Conservation (phyloP, 2,113 vertebrate genomes). For the Cyanoliseus patagonus region DNA sequence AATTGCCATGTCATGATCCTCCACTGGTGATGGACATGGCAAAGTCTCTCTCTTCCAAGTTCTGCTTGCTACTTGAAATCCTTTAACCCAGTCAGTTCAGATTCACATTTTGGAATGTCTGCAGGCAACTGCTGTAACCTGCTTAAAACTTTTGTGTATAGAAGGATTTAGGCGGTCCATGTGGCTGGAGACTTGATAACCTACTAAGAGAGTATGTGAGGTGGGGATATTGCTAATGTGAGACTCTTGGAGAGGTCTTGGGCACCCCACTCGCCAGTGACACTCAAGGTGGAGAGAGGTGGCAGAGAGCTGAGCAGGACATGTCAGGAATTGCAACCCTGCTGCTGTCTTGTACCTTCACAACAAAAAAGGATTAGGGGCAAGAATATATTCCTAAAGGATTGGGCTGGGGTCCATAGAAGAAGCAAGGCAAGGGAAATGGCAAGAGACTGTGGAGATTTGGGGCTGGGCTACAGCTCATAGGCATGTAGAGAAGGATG, state of each 20-base stretch:
- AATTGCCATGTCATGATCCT: neutral
- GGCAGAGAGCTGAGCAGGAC: neutral
- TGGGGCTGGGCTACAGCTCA: neutral
- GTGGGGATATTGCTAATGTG: neutral
- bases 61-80: neutral
- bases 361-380: neutral
- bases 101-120: neutral
- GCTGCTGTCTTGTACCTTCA: neutral
- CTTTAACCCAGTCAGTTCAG: neutral
- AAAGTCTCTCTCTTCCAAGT: neutral
- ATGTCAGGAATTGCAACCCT: neutral
- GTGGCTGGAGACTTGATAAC: neutral
- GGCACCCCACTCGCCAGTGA: neutral
- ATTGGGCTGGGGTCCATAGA: neutral
- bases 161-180: neutral
- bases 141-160: neutral
- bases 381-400: neutral
- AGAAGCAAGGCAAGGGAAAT: neutral
- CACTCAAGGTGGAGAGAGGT: neutral
- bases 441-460: neutral
- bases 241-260: neutral
- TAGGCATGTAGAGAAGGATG: rapidly evolving
- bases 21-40: too few species aligned
- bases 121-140: neutral
- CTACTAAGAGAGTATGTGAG: rapidly evolving